Conservation (phyloP, 1,140 invertebrate species). For the Drosophila auraria region DNA sequence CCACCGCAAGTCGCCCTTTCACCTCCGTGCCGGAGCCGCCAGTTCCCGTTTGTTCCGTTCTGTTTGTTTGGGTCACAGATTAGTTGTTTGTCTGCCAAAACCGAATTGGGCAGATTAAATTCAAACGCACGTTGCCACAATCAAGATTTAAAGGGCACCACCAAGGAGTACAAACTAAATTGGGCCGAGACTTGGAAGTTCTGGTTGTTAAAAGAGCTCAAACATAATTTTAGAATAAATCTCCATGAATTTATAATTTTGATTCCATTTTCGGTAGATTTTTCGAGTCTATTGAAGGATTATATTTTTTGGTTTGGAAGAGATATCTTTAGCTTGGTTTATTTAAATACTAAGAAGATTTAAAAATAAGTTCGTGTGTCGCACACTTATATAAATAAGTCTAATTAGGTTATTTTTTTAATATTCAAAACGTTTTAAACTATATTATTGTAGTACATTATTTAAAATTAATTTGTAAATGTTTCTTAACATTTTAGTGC, state of each 20-base stretch:
- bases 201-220: no score
- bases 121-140: background rate
- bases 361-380: no score
- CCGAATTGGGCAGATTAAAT: constrained; percentile 6
- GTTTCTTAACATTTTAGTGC: no score
- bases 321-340: no score
- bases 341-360: no score
- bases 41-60: background rate
- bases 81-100: constrained; percentile 19
- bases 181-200: background rate
- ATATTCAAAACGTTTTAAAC: no score
- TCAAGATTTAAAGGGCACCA: constrained; percentile 8
- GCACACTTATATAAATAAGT: background rate
- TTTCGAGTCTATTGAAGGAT: background rate
- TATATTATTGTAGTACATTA: no score
- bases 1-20: constrained; percentile 43
- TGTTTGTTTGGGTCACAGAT: constrained; percentile 48
- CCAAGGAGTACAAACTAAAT: background rate
- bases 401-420: background rate
- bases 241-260: background rate
- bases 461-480: no score
- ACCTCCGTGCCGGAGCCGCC: constrained; percentile 6
- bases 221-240: no score
- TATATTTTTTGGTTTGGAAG: background rate
- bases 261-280: background rate